Conservation (phyloP, 2,113 vertebrate species). For the Xiphophorus couchianus region DNA sequence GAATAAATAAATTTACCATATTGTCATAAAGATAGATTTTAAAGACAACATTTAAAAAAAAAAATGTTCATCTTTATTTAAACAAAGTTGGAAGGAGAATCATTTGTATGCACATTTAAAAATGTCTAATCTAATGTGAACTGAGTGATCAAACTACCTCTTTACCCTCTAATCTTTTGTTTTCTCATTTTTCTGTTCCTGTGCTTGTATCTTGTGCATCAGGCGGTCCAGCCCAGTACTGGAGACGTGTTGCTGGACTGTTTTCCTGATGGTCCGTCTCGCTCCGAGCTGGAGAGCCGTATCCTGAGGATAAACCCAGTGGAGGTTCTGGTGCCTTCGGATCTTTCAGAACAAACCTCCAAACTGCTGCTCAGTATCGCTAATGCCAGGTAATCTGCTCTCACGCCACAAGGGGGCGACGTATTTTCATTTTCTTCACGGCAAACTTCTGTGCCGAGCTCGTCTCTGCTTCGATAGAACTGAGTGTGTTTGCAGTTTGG, state of each 20-base stretch:
- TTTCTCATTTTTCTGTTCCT: neutral
- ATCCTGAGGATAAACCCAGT: slow-evolving; percentile 88
- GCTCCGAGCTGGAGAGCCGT: slow-evolving; percentile 87
- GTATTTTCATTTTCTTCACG: neutral
- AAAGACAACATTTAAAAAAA: too few species aligned
- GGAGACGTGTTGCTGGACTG: slow-evolving; percentile 91
- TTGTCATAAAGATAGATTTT: neutral
- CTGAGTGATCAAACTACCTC: neutral
- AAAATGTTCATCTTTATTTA: too few species aligned
- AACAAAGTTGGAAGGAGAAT: too few species aligned
- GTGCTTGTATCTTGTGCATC: slow-evolving; percentile 7
- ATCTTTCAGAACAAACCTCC: slow-evolving; percentile 85
- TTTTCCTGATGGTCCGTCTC: slow-evolving; percentile 84
- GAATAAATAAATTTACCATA: too few species aligned
- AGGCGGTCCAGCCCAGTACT: slow-evolving; percentile 93
- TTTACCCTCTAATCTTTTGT: neutral
- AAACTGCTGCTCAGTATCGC: slow-evolving; percentile 82
- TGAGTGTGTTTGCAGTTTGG: neutral
- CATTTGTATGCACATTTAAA: too few species aligned
- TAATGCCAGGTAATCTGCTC: slow-evolving; percentile 81
- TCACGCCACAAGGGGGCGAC: slow-evolving; percentile 63
- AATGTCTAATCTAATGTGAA: too few species aligned
- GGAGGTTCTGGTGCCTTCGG: slow-evolving; percentile 88
- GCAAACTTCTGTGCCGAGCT: neutral
- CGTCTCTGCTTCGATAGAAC: neutral